These are phyloP conservation scores for Xestia ashworthii DNA, from an alignment of 2,888 invertebrate species.

Conservation along the genomic window DNA sequence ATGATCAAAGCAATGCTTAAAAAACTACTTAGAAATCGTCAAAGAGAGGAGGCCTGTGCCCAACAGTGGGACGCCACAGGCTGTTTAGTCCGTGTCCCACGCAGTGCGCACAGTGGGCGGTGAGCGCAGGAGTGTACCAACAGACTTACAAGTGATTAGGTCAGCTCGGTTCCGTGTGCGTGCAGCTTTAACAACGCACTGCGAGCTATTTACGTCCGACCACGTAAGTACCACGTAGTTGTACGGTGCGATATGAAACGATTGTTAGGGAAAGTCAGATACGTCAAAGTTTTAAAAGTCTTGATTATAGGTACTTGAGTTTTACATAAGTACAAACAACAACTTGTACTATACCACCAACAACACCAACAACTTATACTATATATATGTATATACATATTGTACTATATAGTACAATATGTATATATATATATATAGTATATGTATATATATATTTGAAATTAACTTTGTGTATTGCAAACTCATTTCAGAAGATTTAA, in stretches of 20 bases:
- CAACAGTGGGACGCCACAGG: neutral
- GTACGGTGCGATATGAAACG: neutral
- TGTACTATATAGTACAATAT: no score
- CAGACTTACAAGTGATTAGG: neutral
- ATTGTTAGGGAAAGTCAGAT: neutral
- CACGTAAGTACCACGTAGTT: neutral
- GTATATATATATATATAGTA: no score
- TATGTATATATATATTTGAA: no score
- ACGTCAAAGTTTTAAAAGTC: neutral
- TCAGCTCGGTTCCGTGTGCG: conserved; percentile 9
- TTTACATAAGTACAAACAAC: no score
- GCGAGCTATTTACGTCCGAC: conserved; percentile 27
- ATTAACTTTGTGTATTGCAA: neutral
- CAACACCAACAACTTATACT: no score
- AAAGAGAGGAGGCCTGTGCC: neutral
- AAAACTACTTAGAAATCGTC: neutral
- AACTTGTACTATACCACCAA: no score
- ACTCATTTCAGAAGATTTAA: conserved; percentile 18
- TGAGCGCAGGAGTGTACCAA: no score
- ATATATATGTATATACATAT: no score
- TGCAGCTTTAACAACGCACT: neutral
- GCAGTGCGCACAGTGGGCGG: no score
- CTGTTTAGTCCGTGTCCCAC: neutral
- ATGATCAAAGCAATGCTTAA: no score
- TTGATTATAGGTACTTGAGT: no score